Conservation (phyloP, 2,113 vertebrate genomes). For the Saguinus imperator region DNA sequence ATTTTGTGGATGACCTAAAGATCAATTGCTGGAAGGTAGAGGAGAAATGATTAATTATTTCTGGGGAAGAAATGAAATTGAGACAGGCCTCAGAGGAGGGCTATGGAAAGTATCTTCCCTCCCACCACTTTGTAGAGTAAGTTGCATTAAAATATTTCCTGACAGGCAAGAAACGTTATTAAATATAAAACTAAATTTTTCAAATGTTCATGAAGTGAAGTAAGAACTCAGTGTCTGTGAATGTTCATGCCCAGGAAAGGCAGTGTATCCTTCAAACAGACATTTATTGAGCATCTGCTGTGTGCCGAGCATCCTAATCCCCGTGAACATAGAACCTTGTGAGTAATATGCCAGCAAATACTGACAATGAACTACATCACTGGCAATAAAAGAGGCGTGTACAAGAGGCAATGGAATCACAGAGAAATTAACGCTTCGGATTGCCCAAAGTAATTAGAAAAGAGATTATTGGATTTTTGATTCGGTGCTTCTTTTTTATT, state of each 20-base stretch:
- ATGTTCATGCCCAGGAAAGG: not conserved
- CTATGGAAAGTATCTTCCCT: not conserved
- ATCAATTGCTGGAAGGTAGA: not conserved
- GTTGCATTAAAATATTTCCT: constrained; percentile 23
- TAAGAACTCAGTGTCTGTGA: not conserved
- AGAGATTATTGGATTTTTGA: not conserved
- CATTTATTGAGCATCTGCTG: not conserved
- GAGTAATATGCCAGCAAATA: not conserved
- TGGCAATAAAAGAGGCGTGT: not conserved
- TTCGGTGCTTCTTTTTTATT: not conserved
- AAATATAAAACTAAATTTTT: constrained; percentile 37
- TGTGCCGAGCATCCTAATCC: not conserved
- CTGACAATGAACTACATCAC: not conserved
- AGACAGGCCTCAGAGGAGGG: not conserved
- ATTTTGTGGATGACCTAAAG: constrained; percentile 36
- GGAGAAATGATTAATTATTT: constrained; percentile 41
- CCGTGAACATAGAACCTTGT: not conserved
- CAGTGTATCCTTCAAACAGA: not conserved
- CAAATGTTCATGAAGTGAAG: not conserved
- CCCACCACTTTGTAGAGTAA: not conserved
- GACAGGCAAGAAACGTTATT: not conserved
- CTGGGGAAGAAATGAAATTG: not conserved
- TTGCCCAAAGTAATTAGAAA: not conserved
- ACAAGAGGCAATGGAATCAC: not conserved
- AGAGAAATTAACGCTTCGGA: not conserved